Evolutionary conservation across 2,797 vertebrate species (phyloP).

Genomic region (Melanotaenia maccullochi): DNA sequence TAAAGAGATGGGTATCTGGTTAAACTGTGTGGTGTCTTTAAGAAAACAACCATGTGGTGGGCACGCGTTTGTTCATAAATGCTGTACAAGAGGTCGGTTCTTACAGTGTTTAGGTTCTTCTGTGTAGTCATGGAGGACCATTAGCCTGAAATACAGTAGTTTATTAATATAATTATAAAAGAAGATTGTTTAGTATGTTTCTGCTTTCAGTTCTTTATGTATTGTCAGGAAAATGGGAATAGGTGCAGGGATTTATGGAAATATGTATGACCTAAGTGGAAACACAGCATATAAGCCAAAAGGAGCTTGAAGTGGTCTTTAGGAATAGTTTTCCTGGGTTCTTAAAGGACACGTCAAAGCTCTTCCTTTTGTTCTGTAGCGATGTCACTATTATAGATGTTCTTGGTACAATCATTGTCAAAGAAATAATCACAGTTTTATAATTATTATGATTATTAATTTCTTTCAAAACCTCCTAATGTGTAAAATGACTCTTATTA

Average conservation of each 20-base stretch:
- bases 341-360: neutral
- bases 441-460: too few relatives aligned
- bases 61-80: neutral
- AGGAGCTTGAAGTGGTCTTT: too few relatives aligned
- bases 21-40: neutral
- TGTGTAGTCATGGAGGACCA: neutral
- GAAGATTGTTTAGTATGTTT: neutral
- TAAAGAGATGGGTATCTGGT: conserved; percentile 18
- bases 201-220: neutral
- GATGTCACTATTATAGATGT: too few relatives aligned
- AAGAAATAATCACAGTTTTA: too few relatives aligned
- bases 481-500: too few relatives aligned
- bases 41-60: neutral
- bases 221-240: neutral
- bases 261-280: too few relatives aligned
- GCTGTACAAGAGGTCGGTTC: neutral
- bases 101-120: neutral
- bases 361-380: too few relatives aligned
- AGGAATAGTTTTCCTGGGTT: neutral
- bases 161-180: neutral
- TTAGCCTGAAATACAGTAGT: neutral
- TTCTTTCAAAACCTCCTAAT: too few relatives aligned
- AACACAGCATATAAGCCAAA: too few relatives aligned
- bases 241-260: too few relatives aligned
- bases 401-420: too few relatives aligned